A percentile compares a stretch with the other conserved stretches of the same genome.
Conservation (phyloP, 2,888 invertebrate genomes). For the Miltochrista miniata region DNA sequence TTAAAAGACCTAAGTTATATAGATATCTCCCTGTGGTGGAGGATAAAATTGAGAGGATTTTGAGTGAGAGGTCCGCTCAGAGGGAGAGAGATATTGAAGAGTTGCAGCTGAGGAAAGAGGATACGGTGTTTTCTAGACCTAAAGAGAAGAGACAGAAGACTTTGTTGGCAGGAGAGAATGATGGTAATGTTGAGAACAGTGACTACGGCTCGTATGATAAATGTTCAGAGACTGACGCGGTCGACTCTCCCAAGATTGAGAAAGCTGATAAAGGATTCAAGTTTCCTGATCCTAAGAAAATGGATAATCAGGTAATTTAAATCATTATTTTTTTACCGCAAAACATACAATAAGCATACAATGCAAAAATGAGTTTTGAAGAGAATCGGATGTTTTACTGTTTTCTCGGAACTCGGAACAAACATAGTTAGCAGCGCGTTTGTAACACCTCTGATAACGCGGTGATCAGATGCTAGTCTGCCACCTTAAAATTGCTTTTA, state of each 20-base stretch:
- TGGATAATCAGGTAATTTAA: constrained; percentile 63
- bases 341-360: too few species aligned
- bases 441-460: too few species aligned
- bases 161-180: constrained; percentile 64
- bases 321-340: not conserved
- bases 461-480: too few species aligned
- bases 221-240: constrained; percentile 31
- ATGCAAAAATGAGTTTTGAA: too few species aligned
- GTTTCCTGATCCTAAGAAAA: constrained; percentile 52
- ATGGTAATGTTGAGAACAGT: constrained; percentile 71
- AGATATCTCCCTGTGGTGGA: constrained; percentile 66
- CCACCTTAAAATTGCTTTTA: too few species aligned
- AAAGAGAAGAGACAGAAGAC: constrained; percentile 72
- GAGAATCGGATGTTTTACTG: too few species aligned
- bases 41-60: constrained; percentile 66
- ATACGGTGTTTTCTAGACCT: constrained; percentile 64
- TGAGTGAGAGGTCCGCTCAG: constrained; percentile 58
- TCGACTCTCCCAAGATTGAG: constrained; percentile 56
- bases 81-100: constrained; percentile 62
- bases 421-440: too few species aligned
- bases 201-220: constrained; percentile 72
- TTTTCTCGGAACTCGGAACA: too few species aligned
- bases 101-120: constrained; percentile 65
- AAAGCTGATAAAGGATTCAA: constrained; percentile 45
- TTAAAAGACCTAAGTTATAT: constrained; percentile 72